Evolutionary conservation across 2,113 vertebrate species (phyloP).

Genomic region (Verasper variegatus): DNA sequence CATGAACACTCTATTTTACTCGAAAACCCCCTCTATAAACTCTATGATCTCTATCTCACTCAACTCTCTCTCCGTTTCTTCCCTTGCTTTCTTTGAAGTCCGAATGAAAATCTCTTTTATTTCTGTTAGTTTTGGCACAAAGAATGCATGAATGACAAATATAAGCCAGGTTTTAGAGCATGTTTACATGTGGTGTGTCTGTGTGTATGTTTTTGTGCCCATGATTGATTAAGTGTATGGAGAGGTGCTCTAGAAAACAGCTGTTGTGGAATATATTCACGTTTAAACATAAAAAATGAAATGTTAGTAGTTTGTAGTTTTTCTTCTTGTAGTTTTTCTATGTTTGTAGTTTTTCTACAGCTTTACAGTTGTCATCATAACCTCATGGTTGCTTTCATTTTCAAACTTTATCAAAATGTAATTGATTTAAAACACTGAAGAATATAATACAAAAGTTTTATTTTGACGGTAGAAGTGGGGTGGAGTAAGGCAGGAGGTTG

Average conservation of each 20-base stretch:
- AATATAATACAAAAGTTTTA: background rate
- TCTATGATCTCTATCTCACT: no score
- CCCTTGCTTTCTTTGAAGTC: no score
- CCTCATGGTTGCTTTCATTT: slow-evolving; percentile 35
- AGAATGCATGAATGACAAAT: slow-evolving; percentile 9
- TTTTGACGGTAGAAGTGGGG: slow-evolving; percentile 19
- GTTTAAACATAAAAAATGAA: slow-evolving; percentile 2
- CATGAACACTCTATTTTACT: slow-evolving; percentile 7
- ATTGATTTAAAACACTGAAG: no score
- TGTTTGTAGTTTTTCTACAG: background rate
- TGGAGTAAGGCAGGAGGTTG: slow-evolving; percentile 38
- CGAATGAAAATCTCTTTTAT: slow-evolving; percentile 16
- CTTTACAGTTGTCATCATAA: background rate
- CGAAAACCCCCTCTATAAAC: slow-evolving; percentile 34
- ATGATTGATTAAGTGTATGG: slow-evolving; percentile 11
- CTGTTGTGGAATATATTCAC: slow-evolving; percentile 10
- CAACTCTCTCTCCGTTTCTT: no score
- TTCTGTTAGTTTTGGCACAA: slow-evolving; percentile 27
- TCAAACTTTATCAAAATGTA: background rate
- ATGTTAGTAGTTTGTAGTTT: slow-evolving; percentile 8
- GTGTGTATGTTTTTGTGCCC: background rate
- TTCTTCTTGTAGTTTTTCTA: background rate
- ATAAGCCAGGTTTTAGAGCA: slow-evolving; percentile 7
- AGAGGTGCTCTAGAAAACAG: slow-evolving; percentile 16
- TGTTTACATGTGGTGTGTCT: background rate